phyloP scores from a whole-genome alignment of 2,113 vertebrate species.

The Chionomys nivalis region DNA sequence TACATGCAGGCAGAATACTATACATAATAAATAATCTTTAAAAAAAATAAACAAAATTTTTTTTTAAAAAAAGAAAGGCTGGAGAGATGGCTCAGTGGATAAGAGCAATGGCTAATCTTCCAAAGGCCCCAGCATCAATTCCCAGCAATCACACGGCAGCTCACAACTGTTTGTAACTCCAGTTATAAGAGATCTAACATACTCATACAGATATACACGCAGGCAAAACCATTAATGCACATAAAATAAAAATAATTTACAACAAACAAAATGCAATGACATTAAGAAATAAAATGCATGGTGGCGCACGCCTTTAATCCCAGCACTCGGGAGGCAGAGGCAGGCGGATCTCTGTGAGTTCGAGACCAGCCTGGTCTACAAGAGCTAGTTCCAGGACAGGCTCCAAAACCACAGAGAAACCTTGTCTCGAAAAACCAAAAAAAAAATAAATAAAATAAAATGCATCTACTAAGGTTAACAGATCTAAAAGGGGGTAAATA shows the following conservation, averaged over 20 bases:
- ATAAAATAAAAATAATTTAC: neutral
- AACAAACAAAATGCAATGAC: neutral
- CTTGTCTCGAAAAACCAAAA: too few species aligned
- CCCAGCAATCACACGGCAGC: neutral
- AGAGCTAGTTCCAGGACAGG: too few species aligned
- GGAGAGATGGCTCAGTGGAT: neutral
- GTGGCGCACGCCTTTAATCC: too few species aligned
- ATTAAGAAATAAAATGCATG: neutral
- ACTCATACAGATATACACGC: neutral
- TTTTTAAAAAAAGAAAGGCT: neutral
- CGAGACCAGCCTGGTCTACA: too few species aligned
- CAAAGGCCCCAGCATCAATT: neutral
- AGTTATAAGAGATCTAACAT: neutral
- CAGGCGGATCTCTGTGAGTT: too few species aligned
- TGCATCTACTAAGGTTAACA: neutral
- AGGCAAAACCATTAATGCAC: neutral
- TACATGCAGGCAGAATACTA: too few species aligned
- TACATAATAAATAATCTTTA: too few species aligned
- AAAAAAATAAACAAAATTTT: too few species aligned
- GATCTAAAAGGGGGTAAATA: neutral
- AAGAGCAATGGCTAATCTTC: neutral
- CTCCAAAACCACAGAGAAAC: too few species aligned
- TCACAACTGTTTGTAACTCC: neutral
- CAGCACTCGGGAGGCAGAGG: too few species aligned
- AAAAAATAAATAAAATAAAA: too few species aligned